phyloP scores from a whole-genome alignment of 1,140 invertebrate genomes.

The Diorhabda elongata region DNA sequence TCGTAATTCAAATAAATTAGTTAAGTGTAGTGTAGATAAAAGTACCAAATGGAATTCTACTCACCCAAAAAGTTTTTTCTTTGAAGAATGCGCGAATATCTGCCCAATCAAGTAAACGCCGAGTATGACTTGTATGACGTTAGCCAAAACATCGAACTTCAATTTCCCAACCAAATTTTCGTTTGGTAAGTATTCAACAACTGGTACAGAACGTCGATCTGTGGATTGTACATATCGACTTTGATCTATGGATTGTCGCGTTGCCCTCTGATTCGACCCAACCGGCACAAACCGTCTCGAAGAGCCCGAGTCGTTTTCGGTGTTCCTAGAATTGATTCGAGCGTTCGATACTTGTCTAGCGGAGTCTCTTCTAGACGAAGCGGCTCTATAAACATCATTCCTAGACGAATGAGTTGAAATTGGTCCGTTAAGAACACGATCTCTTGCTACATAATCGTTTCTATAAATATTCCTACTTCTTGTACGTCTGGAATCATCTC shows the following conservation, averaged over 20 bases:
- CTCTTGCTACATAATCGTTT: neutral
- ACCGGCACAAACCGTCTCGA: neutral
- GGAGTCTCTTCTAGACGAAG: constrained; percentile 12
- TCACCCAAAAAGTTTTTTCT: neutral
- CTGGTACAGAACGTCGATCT: neutral
- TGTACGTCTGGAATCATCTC: neutral
- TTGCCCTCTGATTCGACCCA: neutral
- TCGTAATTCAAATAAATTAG: no score
- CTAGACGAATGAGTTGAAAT: neutral
- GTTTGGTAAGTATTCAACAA: neutral
- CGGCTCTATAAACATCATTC: neutral
- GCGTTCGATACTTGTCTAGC: constrained; percentile 7
- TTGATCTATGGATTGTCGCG: neutral
- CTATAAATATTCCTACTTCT: neutral
- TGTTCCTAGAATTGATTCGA: neutral
- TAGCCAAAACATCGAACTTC: neutral
- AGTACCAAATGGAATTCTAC: neutral
- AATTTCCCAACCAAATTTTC: neutral
- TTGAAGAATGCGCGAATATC: constrained; percentile 9
- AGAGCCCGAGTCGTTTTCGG: neutral
- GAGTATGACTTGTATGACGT: constrained; percentile 7
- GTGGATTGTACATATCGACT: neutral
- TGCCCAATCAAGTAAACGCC: constrained; percentile 13
- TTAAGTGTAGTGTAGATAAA: no score
- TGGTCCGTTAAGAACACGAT: neutral